A percentile compares a stretch with the other conserved stretches of the same genome.
These are phyloP conservation scores for Aporrectodea caliginosa DNA, from an alignment of 1,140 invertebrate species.

Conservation along the genomic window DNA sequence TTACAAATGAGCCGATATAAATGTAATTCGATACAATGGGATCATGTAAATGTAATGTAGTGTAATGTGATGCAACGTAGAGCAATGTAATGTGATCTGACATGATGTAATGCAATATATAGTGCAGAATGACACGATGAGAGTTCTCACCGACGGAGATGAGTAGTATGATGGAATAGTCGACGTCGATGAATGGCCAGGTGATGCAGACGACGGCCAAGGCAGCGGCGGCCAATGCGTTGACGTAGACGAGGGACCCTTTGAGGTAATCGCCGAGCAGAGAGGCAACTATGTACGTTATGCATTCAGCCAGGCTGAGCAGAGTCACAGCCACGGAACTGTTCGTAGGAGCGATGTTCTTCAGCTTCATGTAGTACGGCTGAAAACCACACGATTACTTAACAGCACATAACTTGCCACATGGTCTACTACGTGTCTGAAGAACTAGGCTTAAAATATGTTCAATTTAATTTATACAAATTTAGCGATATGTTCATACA, in stretches of 20 bases:
- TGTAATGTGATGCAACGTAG: too few species aligned
- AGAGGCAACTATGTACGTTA: background rate
- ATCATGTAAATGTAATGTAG: too few species aligned
- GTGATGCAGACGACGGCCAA: conserved; percentile 24
- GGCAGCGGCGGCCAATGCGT: conserved; percentile 5
- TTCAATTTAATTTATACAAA: too few species aligned
- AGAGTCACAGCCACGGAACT: conserved; percentile 12
- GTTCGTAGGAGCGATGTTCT: conserved; percentile 9
- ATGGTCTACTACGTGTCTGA: too few species aligned
- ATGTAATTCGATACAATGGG: too few species aligned
- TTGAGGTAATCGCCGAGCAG: background rate
- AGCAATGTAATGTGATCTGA: too few species aligned
- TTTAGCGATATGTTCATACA: too few species aligned
- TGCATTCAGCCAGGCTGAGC: conserved; percentile 20
- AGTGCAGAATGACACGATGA: background rate
- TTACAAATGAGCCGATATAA: too few species aligned
- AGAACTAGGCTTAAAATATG: too few species aligned
- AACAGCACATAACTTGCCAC: too few species aligned
- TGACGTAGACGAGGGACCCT: conserved; percentile 10
- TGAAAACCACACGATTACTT: too few species aligned
- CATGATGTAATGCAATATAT: too few species aligned
- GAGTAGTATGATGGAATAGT: conserved; percentile 18
- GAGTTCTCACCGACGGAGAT: conserved; percentile 10
- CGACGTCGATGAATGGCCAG: conserved; percentile 22
- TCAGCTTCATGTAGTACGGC: conserved; percentile 27